Base-by-base conservation (phyloP, 2,113 vertebrate genomes). In the Equus przewalskii region DNA sequence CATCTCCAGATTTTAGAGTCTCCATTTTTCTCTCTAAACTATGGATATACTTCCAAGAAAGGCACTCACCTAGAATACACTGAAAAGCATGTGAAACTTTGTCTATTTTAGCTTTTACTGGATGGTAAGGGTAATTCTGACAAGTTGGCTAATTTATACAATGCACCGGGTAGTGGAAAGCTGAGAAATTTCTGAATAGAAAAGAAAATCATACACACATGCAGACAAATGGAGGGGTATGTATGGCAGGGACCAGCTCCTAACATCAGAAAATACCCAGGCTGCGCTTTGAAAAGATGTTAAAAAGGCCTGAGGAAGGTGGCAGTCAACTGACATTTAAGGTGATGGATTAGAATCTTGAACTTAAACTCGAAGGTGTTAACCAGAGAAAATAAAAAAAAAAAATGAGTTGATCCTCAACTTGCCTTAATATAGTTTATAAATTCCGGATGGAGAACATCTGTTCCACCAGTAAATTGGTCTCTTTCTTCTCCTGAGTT, bases 351-450 rank as follows among this genome's bases (percentile, higher is more conserved):
- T 81, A 14, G 58, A 7, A 89, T 22, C 7, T 60, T 93, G 33
- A 58, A 89, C 82, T 73, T 98, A 30, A 82, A 41, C 93, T 95
- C 44, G 60, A 7, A n/a, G 46, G 41, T 22, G 14, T 60, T 85
- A 73, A 82, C 62, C 15, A 58, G 54, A 28, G 64, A 65, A 83
- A 51, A 56, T 19, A 26, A 69, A 89, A 70, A 54, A 26, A 69
- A 89, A 70, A 54, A 64, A 44, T 44, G 14, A 80, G 82, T 0
- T 56, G 49, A 76, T 81, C 16, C 19, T 76, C 67, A 78, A n/a
- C 99, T 99, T 99, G 98, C 99, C 99, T 99, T 99, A 95, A 99
- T 99, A 97, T 99, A 99, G 98, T 98, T 99, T 97, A 99, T 97
- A 89, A 99, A 99, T 94, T 99, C 98, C 0, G 98, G 88, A 97